Conservation (phyloP, 2,113 vertebrate species). For the Aegithalos caudatus region DNA sequence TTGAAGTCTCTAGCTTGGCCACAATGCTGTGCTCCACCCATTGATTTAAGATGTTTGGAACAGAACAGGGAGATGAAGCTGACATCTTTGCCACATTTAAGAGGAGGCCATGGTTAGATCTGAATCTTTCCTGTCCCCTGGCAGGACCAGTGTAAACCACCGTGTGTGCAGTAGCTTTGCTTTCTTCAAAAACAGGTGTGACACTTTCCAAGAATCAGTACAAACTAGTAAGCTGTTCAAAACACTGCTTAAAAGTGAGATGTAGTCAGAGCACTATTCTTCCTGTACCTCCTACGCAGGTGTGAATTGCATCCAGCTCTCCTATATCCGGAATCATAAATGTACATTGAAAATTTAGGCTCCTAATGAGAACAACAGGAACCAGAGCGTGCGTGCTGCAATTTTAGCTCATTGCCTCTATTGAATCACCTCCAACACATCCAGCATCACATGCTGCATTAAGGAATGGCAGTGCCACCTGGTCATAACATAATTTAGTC, state of each 20-base stretch:
- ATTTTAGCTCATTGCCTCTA: background rate
- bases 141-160: background rate
- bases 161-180: rapidly evolving
- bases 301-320: background rate
- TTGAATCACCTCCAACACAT: background rate
- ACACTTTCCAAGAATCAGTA: background rate
- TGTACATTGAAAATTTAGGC: background rate
- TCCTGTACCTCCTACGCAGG: background rate
- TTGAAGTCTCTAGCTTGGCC: background rate
- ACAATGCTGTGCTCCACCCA: background rate
- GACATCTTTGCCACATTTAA: rapidly evolving
- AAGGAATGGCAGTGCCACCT: background rate
- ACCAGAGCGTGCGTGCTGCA: background rate
- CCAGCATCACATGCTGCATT: background rate
- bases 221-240: background rate
- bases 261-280: rapidly evolving
- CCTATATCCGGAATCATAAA: background rate
- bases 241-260: background rate
- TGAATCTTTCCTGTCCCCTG: background rate
- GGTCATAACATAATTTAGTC: background rate
- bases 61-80: background rate
- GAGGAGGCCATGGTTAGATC: background rate
- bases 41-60: background rate
- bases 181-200: background rate
- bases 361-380: background rate